Evolutionary conservation across 2,888 invertebrate species (phyloP).

Genomic region (Leistus spinibarbis): DNA sequence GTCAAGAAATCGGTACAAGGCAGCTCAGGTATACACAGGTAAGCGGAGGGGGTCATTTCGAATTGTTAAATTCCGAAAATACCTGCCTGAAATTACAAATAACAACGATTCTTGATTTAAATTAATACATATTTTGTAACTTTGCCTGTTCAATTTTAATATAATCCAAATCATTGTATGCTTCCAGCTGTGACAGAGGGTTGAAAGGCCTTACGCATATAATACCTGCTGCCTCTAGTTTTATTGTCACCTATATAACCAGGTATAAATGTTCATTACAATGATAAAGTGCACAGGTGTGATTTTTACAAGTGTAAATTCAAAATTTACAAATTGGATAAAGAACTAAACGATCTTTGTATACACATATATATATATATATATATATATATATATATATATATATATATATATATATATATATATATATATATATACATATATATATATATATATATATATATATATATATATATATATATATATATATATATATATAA

Average conservation of each 20-base stretch:
- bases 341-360: neutral
- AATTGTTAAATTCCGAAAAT: neutral
- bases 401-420: no score
- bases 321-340: neutral
- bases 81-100: neutral
- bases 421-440: no score
- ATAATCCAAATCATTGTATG: no score
- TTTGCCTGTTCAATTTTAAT: no score
- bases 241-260: neutral
- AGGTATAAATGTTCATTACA: neutral
- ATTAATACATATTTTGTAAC: neutral
- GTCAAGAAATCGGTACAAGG: constrained; percentile 18
- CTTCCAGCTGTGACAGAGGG: neutral
- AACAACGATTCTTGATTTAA: neutral
- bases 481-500: no score
- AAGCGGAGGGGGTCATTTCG: neutral
- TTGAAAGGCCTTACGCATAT: neutral
- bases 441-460: no score
- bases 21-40: neutral
- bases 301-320: neutral
- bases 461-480: no score
- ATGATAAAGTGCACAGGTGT: neutral
- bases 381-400: no score
- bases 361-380: no score
- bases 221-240: neutral